These are phyloP conservation scores for Drosophila orena DNA, from an alignment of 1,140 invertebrate species.

Conservation along the genomic window DNA sequence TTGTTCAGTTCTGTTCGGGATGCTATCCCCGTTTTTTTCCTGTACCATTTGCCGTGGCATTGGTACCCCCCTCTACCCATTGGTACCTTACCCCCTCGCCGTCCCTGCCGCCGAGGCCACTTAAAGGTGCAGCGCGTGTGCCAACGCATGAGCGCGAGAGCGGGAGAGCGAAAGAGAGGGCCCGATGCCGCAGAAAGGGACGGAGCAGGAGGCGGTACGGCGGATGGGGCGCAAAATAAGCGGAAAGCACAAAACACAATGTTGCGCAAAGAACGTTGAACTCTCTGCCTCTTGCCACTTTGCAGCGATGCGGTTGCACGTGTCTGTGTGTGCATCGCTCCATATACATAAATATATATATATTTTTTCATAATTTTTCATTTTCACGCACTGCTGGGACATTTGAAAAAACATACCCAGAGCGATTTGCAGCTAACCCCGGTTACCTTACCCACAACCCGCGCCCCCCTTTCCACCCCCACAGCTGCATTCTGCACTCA, in stretches of 20 bases:
- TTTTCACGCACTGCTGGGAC: conserved; percentile 80
- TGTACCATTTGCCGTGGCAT: conserved; percentile 37
- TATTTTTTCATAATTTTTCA: conserved; percentile 78
- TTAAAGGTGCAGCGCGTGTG: conserved; percentile 82
- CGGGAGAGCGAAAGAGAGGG: neutral
- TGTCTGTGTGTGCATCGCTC: conserved; percentile 6
- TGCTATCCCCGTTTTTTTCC: conserved; percentile 37
- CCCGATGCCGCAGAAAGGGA: neutral
- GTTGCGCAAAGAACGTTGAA: conserved; percentile 82
- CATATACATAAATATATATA: neutral
- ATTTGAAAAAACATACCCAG: conserved; percentile 65
- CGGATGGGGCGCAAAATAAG: conserved; percentile 69
- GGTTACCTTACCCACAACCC: conserved; percentile 31
- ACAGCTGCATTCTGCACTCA: conserved; percentile 65
- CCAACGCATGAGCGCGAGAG: conserved; percentile 58
- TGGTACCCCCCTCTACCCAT: too few relatives aligned
- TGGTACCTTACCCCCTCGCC: conserved; percentile 36
- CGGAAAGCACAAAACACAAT: conserved; percentile 83
- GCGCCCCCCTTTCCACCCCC: conserved; percentile 1
- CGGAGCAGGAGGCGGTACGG: conserved; percentile 7
- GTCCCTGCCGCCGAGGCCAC: conserved; percentile 49
- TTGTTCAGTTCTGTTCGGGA: conserved; percentile 33
- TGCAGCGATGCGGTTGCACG: conserved; percentile 24
- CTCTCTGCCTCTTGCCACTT: conserved; percentile 53
- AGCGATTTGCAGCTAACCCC: conserved; percentile 62